phyloP scores from a whole-genome alignment of 1,140 invertebrate genomes.

The Halesus radiatus region DNA sequence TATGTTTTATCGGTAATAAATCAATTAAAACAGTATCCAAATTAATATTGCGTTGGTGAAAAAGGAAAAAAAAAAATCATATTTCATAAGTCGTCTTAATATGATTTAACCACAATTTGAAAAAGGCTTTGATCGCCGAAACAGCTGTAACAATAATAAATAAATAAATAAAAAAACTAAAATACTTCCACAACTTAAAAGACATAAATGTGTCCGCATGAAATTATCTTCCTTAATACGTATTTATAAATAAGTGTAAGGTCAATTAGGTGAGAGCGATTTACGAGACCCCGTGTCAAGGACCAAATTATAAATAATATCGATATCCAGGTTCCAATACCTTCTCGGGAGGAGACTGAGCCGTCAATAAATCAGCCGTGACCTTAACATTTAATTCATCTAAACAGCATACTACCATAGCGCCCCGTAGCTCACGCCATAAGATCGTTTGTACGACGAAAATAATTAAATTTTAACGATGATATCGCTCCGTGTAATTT shows the following conservation, averaged over 20 bases:
- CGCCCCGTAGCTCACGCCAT: background rate
- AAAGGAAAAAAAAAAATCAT: too few species aligned
- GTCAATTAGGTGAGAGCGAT: background rate
- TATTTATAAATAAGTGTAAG: background rate
- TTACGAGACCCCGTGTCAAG: background rate
- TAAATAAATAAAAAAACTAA: too few species aligned
- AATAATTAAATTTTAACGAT: slow-evolving; percentile 22
- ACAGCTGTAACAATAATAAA: too few species aligned
- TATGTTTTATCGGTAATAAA: too few species aligned
- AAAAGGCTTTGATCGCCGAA: too few species aligned
- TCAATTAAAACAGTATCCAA: too few species aligned
- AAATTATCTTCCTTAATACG: too few species aligned
- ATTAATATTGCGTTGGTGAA: too few species aligned
- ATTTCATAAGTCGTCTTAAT: too few species aligned
- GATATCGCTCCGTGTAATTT: background rate
- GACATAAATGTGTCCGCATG: too few species aligned
- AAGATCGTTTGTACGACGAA: slow-evolving; percentile 14
- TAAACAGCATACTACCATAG: background rate
- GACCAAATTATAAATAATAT: background rate
- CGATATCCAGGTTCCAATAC: background rate
- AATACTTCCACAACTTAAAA: too few species aligned
- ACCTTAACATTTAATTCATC: slow-evolving; percentile 21
- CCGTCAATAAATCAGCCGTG: background rate
- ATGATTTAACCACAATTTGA: too few species aligned
- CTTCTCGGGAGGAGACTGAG: background rate